Conservation (phyloP, 1,140 invertebrate genomes). For the Mylabris phalerata region DNA sequence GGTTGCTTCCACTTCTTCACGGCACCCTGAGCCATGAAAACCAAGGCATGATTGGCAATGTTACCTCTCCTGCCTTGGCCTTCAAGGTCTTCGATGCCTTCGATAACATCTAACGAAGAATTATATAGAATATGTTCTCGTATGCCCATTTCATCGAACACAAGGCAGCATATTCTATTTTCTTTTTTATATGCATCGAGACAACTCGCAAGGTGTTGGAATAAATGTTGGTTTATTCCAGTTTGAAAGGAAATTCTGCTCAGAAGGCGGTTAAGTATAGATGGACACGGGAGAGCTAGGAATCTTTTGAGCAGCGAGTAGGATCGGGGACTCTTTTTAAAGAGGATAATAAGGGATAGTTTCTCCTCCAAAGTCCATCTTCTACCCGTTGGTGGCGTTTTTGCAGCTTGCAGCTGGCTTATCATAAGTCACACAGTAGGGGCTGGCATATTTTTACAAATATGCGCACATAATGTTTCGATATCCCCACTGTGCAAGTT, state of each 20-base stretch:
- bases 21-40: slow-evolving; percentile 7
- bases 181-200: slow-evolving; percentile 3
- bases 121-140: slow-evolving; percentile 10
- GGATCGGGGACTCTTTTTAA: slow-evolving; percentile 9
- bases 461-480: too few species aligned
- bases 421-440: too few species aligned
- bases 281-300: slow-evolving; percentile 4
- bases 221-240: slow-evolving; percentile 12
- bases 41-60: slow-evolving; percentile 7
- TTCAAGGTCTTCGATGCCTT: slow-evolving; percentile 3
- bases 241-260: slow-evolving; percentile 8
- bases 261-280: slow-evolving; percentile 7
- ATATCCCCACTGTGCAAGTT: too few species aligned
- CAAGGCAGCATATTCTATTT: slow-evolving; percentile 8
- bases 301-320: background rate
- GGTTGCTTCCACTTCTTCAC: slow-evolving; percentile 4
- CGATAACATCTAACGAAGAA: background rate
- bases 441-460: too few species aligned
- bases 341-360: slow-evolving; percentile 9
- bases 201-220: slow-evolving; percentile 9
- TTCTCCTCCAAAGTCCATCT: slow-evolving; percentile 16
- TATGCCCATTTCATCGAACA: slow-evolving; percentile 17
- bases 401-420: background rate
- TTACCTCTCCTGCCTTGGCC: background rate
- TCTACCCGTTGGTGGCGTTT: background rate